Evolutionary conservation across 2,113 vertebrate species (phyloP), one percentile per base, ranked within the genome.

Genomic region (Myiozetetes cayanensis): DNA sequence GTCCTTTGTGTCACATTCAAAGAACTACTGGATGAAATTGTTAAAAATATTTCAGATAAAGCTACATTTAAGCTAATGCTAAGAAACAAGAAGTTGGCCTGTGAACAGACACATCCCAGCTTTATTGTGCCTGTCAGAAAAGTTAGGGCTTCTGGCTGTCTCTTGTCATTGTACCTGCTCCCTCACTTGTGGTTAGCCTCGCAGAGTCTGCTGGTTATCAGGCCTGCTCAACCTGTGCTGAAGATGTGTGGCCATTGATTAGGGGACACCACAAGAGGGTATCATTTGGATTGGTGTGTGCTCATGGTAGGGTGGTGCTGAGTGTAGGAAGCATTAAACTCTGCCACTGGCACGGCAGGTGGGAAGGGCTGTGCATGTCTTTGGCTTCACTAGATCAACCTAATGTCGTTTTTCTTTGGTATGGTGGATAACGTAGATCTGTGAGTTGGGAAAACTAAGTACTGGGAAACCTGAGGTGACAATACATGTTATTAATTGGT

Each of bases 361-460:
- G 31, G n/a, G 49, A 65, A 75, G 17, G 28, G 23, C 35, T 24
- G 12, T 61, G 18, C 1, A 0, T 41, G 28, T 31, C n/a, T 9
- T 63, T 47, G 53, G n/a, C 66, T 63, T 87, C 17, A 5, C 22
- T 43, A 31, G 6, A 6, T 44, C 33, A 56, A 49, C 12, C 17
- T 59, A 20, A 30, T 10, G 20, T 14, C 4, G 0, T 12, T 4
- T 52, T 56, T 80, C 63, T 85, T 90, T 58, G 58, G 3, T 56
- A 1, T 0, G 2, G 5, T 59, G 11, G 66, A 4, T 53, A 16
- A 44, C 15, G 31, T 66, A 52, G 21, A 27, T 50, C 4, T 56
- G 44, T 35, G 70, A 68, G 14, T 53, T 0, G 43, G 58, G 37
- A 73, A 39, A 73, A 16, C 8, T 31, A 21, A 41, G 10, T 39